Conservation (phyloP, 2,113 vertebrate genomes). For the Laticauda laticaudata region DNA sequence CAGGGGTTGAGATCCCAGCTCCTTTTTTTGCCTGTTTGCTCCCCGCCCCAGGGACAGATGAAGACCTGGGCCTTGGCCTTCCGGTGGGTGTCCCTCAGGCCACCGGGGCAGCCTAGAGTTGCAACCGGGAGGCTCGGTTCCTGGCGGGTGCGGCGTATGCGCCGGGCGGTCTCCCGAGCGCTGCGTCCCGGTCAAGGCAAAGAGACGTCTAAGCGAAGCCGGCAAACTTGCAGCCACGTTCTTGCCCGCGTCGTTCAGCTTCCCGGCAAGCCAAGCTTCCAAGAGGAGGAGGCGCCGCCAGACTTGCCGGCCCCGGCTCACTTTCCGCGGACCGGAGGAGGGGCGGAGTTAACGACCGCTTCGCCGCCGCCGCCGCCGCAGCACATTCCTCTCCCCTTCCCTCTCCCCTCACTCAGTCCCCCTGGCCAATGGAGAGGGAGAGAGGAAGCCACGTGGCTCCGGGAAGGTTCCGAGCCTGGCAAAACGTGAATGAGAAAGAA, state of each 20-base stretch:
- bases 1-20: neutral
- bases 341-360: neutral
- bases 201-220: neutral
- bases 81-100: neutral
- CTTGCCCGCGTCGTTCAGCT: neutral
- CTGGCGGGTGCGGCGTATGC: neutral
- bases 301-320: neutral
- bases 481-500: constrained; percentile 81
- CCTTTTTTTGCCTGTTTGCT: neutral
- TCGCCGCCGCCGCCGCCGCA: neutral
- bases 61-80: neutral
- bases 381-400: neutral
- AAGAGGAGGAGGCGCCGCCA: neutral
- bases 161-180: neutral
- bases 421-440: constrained; percentile 55
- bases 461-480: constrained; percentile 57
- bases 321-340: neutral
- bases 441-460: constrained; percentile 57
- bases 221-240: neutral
- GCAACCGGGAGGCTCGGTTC: neutral
- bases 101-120: neutral
- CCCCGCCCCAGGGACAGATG: neutral
- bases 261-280: neutral
- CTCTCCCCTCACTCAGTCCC: fast-evolving
- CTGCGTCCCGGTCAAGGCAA: neutral